Evolutionary conservation across 2,888 invertebrate species (phyloP).

Genomic region (Napeogenes sylphis): DNA sequence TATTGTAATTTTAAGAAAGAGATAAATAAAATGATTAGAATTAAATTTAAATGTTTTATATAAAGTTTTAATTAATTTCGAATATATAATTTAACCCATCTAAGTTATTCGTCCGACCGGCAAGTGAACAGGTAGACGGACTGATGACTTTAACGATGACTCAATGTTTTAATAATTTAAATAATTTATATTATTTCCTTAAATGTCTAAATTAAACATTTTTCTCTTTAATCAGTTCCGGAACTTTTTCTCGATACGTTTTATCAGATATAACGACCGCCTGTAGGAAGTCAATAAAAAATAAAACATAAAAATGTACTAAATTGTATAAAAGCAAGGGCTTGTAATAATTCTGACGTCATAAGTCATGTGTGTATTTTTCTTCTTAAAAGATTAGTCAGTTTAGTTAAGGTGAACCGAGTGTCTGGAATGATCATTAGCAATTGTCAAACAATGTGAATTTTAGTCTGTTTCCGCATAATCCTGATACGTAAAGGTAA

Average conservation of each 20-base stretch:
- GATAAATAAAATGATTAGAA: too few species aligned
- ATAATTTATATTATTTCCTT: constrained; percentile 24
- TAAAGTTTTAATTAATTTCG: too few species aligned
- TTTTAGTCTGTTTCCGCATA: constrained; percentile 35
- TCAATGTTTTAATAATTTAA: constrained; percentile 19
- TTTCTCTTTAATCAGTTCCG: constrained; percentile 20
- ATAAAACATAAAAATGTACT: background rate
- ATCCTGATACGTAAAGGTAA: constrained; percentile 40
- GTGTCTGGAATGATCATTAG: background rate
- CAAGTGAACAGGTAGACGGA: too few species aligned
- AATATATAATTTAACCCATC: too few species aligned
- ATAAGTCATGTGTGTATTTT: background rate
- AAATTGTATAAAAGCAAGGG: background rate
- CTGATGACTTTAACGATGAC: constrained; percentile 15
- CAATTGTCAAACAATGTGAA: constrained; percentile 12
- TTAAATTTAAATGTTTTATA: too few species aligned
- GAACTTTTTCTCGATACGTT: constrained; percentile 15
- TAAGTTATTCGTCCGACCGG: too few species aligned
- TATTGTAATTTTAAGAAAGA: too few species aligned
- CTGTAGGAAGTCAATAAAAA: constrained; percentile 2
- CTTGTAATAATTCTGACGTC: background rate
- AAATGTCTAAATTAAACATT: constrained; percentile 18
- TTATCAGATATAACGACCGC: background rate
- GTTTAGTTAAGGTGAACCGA: background rate
- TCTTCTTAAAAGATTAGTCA: constrained; percentile 4